Conservation (phyloP, 2,113 vertebrate genomes). For the Hypanus sabinus region DNA sequence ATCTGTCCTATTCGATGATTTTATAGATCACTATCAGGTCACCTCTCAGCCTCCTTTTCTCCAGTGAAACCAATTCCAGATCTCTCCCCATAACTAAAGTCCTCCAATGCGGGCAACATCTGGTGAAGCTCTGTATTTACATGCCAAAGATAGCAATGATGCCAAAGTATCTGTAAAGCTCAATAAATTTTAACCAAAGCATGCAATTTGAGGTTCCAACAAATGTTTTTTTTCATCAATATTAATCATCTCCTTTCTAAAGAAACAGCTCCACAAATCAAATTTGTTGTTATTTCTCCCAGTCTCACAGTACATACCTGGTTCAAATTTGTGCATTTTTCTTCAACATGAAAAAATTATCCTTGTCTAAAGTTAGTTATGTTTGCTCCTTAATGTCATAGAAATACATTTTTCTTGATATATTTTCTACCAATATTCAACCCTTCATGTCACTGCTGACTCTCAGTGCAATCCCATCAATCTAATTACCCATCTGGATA, state of each 20-base stretch:
- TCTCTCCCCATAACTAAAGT: too few species aligned
- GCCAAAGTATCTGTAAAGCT: neutral
- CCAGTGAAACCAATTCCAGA: too few species aligned
- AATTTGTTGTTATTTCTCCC: neutral
- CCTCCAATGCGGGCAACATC: too few species aligned
- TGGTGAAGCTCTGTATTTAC: too few species aligned
- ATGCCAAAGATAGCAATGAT: too few species aligned
- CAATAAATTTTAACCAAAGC: constrained; percentile 4
- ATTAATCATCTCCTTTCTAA: neutral
- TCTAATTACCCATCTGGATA: too few species aligned
- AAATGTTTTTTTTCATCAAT: neutral
- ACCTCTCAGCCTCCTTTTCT: too few species aligned
- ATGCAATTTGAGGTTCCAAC: neutral
- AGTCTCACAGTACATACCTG: neutral
- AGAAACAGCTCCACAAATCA: neutral
- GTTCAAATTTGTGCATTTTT: neutral
- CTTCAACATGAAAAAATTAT: neutral
- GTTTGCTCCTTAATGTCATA: neutral
- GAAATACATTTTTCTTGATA: neutral
- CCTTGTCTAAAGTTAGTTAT: neutral
- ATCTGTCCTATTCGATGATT: too few species aligned
- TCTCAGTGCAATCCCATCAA: too few species aligned
- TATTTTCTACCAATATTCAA: too few species aligned
- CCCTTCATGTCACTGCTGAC: too few species aligned
- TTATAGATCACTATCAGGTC: too few species aligned